Evolutionary conservation across 1,140 invertebrate species (phyloP), one percentile per base, ranked within the genome.

Genomic region (Sminthurides bifidus): DNA sequence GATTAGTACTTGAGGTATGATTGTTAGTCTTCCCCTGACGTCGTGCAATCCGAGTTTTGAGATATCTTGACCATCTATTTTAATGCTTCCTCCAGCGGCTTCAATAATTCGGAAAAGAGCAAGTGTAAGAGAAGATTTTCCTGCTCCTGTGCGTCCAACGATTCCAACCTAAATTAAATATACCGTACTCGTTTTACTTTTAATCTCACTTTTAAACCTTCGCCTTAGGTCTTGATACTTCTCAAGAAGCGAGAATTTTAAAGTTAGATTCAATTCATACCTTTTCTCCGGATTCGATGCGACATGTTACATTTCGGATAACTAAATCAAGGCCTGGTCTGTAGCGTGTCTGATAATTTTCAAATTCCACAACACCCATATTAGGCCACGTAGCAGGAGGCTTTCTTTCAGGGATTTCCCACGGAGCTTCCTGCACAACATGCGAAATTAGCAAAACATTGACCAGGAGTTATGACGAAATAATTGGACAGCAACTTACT

Each of bases 11-110:
- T 88, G 86, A 43, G 86, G 86, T 71, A 95, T 93, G 66, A 94
- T 93, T 15, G 92, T 95, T 23, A 97, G 75, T 60, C 84, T 77
- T 2, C 83, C 81, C 51, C 94, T 77, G 23, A 98, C 71, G 60
- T 88, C 81, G 69, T 96, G 89, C 3, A 98, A 78, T 29, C 92
- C 92, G 59, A 98, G 75, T 10, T 78, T 78, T 0, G 83, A 73
- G 61, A 98, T 92, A 68, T 95, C 82, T 14, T 90, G 68, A 37
- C 81, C 85, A 73, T 98, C 95, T 55, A 98, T 93, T n/a, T 81
- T 66, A 57, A 98, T 97, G 44, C 74, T 51, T 8, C 77, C 77
- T 26, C 62, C 65, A 8, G 69, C 69, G 1, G 70, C 58, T 69
- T 95, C 91, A 62, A 95, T 85, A 63, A 94, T 90, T 70, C 91